Conservation (phyloP, 2,113 vertebrate genomes). For the Peucedramus taeniatus region DNA sequence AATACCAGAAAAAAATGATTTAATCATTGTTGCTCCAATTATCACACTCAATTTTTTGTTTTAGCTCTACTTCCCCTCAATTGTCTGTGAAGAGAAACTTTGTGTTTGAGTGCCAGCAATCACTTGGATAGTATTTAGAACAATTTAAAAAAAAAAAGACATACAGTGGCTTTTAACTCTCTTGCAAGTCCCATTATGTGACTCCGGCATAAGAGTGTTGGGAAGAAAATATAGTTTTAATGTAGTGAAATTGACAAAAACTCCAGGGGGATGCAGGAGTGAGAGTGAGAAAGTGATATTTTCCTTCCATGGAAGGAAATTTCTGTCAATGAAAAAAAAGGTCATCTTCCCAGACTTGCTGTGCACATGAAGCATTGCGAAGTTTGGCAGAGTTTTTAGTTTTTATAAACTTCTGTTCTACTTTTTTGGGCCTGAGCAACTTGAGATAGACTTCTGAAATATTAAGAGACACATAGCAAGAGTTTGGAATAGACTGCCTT, state of each 20-base stretch:
- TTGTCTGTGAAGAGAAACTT: neutral
- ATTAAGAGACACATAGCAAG: neutral
- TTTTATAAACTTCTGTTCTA: neutral
- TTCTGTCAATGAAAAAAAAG: neutral
- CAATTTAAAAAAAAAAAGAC: neutral
- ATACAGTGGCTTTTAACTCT: neutral
- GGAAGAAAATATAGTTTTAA: neutral
- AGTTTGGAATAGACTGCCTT: neutral
- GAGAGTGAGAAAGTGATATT: neutral
- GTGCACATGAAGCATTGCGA: neutral
- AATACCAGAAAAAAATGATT: neutral
- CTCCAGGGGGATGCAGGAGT: neutral
- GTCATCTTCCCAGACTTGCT: neutral
- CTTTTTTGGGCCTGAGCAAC: neutral
- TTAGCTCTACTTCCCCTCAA: neutral
- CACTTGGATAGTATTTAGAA: neutral
- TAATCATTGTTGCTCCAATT: neutral
- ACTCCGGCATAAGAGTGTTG: neutral
- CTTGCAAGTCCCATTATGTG: neutral
- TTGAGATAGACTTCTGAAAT: neutral
- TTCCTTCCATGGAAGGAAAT: neutral
- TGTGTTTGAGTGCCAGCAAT: neutral
- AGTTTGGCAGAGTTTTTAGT: neutral
- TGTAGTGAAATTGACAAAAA: neutral
- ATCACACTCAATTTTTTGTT: neutral